Conservation (phyloP, 2,888 invertebrate genomes). For the Plemyria rubiginata region DNA sequence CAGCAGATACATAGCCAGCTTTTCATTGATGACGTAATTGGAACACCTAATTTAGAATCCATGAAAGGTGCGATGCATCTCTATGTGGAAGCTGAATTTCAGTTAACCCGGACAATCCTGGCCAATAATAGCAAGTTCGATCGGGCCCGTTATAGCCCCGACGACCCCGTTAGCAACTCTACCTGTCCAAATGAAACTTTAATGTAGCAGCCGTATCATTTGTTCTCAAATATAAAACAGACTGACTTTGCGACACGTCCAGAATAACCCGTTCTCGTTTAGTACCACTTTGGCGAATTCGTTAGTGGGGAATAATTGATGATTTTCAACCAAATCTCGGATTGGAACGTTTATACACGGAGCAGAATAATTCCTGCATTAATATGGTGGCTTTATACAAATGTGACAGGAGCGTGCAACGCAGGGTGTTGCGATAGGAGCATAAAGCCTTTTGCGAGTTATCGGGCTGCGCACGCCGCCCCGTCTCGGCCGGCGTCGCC, state of each 20-base stretch:
- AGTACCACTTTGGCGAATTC: conserved; percentile 19
- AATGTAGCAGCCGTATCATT: conserved; percentile 74
- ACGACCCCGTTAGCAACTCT: conserved; percentile 68
- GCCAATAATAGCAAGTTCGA: conserved; percentile 80
- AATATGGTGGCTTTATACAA: conserved; percentile 47
- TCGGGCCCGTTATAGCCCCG: conserved; percentile 74
- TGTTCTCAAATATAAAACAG: conserved; percentile 73
- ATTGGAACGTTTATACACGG: conserved; percentile 33
- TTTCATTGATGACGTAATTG: conserved; percentile 3
- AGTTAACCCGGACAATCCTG: conserved; percentile 49
- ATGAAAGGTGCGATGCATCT: conserved; percentile 3
- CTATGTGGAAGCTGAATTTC: conserved; percentile 18
- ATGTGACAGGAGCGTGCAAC: conserved; percentile 48
- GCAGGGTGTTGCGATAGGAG: conserved; percentile 51
- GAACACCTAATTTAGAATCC: conserved; percentile 7
- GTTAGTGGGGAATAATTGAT: conserved; percentile 39
- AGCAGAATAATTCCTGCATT: conserved; percentile 43
- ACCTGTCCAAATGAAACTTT: conserved; percentile 73
- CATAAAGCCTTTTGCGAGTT: conserved; percentile 58
- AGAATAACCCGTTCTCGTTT: conserved; percentile 31
- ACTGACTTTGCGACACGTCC: conserved; percentile 70
- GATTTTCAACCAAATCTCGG: conserved; percentile 36
- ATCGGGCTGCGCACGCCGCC: conserved; percentile 53
- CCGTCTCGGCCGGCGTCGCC: conserved; percentile 25
- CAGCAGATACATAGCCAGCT: conserved; percentile 3